Percentiles rank a stretch among this genome's conserved stretches.
Conservation (phyloP, 2,888 invertebrate species). For the Aphodius sticticus region DNA sequence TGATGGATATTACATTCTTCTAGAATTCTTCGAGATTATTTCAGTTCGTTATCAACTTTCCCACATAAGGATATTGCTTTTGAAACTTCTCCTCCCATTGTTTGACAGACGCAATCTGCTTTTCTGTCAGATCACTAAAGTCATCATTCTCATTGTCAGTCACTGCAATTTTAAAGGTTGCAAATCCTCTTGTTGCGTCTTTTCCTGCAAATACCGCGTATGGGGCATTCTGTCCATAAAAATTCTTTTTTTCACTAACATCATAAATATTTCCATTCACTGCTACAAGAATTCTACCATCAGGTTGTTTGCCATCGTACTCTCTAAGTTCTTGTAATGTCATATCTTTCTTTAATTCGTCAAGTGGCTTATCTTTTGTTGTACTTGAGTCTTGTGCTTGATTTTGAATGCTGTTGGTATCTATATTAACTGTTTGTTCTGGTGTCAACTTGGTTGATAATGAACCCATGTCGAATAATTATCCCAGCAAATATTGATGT, state of each 20-base stretch:
- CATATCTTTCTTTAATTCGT: neutral
- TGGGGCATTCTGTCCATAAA: constrained; percentile 8
- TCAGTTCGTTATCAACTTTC: constrained; percentile 22
- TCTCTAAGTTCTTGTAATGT: constrained; percentile 19
- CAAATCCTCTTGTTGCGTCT: constrained; percentile 20
- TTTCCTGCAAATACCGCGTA: constrained; percentile 17
- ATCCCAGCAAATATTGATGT: neutral
- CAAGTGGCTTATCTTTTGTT: neutral
- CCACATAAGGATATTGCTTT: constrained; percentile 8
- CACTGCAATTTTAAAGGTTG: constrained; percentile 16
- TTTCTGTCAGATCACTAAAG: constrained; percentile 17
- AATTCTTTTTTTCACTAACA: constrained; percentile 11
- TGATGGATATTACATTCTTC: no score
- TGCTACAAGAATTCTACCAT: constrained; percentile 14
- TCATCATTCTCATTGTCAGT: constrained; percentile 15
- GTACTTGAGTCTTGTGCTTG: no score
- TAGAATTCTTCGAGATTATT: neutral
- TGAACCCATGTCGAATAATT: neutral
- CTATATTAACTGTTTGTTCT: neutral
- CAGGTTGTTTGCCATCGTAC: constrained; percentile 10
- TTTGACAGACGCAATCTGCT: neutral
- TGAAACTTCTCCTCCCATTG: constrained; percentile 15
- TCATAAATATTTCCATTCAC: constrained; percentile 16
- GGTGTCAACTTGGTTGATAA: neutral
- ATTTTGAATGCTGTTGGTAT: neutral